Base-by-base conservation (phyloP, 2,113 vertebrate species). In the Mus pahari region DNA sequence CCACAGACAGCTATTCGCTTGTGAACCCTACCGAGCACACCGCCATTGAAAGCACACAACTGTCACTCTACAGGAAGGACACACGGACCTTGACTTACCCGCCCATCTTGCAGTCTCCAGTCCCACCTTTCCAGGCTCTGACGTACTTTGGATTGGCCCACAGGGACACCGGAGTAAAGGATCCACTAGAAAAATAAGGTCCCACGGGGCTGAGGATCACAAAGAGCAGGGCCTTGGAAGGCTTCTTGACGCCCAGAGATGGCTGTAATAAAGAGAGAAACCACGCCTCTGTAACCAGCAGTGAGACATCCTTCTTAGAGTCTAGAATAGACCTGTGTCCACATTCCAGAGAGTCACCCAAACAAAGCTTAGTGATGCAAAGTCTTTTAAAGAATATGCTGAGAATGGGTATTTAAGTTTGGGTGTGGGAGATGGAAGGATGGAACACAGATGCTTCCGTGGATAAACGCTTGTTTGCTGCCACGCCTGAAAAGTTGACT, bases 91-190 rank as follows among this genome's bases (percentile, higher is more conserved):
- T n/a, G 64, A 97, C 94, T 97, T 97, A 99, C 99, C 99, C 99
- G 98, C 99, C 99, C 97, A 99, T 94, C 97, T 99, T 99, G 98
- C 98, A 99, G 98, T 99, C 99, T 10, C 99, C 99, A 0, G 99
- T 99, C 78, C 99, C 99, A 94, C 99, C 99, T 98, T 98, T 99
- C 99, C 99, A 99, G 14, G 99, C 99, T 94, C 99, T 98, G 19
- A 99, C 98, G 0, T 99, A 99, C 97, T 99, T 99, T 0, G 99
- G 98, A 96, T 99, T 98, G 0, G 99, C 99, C 99, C 99, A 99
- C 42, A 99, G 96, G 33, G 99, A 99, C 93, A 99, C 97, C 0
- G 98, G 98, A 22, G 97, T 98, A 86, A 98, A 99, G 81, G 60
- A 96, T 60, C 98, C 98, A 0, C 97, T 98, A 86, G 98, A 97